Evolutionary conservation across 1,140 invertebrate genomes (phyloP).

Genomic region (Trachelipus rathkii): DNA sequence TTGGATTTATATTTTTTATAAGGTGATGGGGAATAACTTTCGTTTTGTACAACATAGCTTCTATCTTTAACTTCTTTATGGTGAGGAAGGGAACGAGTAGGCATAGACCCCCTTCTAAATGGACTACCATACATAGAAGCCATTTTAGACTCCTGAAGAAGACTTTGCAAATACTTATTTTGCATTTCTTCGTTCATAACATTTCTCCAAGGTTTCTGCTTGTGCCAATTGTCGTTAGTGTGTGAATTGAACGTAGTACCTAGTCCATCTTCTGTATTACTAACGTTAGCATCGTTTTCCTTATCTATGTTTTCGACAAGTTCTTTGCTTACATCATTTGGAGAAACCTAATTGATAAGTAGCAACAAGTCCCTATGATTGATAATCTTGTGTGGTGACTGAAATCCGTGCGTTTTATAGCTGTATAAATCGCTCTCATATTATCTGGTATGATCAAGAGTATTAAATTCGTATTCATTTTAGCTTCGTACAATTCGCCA

Average conservation of each 20-base stretch:
- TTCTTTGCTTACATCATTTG: constrained; percentile 29
- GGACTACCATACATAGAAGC: not conserved
- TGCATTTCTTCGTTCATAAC: not conserved
- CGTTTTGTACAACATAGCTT: not conserved
- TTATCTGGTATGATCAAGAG: too few relatives aligned
- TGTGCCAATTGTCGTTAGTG: not conserved
- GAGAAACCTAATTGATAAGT: constrained; percentile 17
- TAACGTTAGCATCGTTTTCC: constrained; percentile 8
- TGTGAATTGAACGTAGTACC: not conserved
- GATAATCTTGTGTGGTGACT: not conserved
- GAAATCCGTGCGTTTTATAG: too few relatives aligned
- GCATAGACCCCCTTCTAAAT: not conserved
- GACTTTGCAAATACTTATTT: not conserved
- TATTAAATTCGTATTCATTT: too few relatives aligned
- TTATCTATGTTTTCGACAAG: constrained; percentile 31
- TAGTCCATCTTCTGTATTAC: not conserved
- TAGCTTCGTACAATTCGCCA: constrained; percentile 36
- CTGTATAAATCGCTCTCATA: too few relatives aligned
- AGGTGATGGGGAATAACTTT: not conserved
- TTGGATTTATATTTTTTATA: not conserved
- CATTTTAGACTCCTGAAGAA: not conserved
- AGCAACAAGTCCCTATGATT: not conserved
- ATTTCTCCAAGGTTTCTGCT: not conserved
- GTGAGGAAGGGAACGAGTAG: not conserved
- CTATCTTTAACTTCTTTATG: not conserved